Percentiles rank a stretch among this genome's conserved stretches.
Conservation (phyloP, 2,888 invertebrate genomes). For the Rotaria macrura region DNA sequence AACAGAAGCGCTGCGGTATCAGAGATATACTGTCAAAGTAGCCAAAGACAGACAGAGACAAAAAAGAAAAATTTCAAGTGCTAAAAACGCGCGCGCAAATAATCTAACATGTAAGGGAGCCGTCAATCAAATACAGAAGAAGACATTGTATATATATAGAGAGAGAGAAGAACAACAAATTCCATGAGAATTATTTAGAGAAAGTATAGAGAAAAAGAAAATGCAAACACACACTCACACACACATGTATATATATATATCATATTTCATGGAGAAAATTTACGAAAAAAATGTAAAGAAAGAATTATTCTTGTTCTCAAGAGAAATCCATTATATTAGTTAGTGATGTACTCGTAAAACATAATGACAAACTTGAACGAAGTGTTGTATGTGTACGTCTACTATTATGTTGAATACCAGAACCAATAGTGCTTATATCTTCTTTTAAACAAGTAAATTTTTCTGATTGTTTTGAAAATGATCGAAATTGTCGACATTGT, state of each 20-base stretch:
- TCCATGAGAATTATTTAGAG: neutral
- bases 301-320: neutral
- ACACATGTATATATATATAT: neutral
- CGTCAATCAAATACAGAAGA: neutral
- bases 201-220: neutral
- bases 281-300: conserved; percentile 2
- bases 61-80: neutral
- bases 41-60: neutral
- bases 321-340: neutral
- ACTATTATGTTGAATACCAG: neutral
- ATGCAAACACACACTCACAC: neutral
- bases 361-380: neutral
- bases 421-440: neutral
- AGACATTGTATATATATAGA: neutral
- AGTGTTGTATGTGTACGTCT: neutral
- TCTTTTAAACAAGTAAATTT: neutral
- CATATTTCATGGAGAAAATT: neutral
- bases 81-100: neutral
- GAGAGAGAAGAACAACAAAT: neutral
- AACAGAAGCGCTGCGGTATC: neutral
- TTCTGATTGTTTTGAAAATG: conserved; percentile 20
- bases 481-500: conserved; percentile 15
- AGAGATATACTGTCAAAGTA: neutral
- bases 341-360: neutral
- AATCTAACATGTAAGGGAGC: neutral